Evolutionary conservation across 2,888 invertebrate species (phyloP).

Genomic region (Aphidius colemani): DNA sequence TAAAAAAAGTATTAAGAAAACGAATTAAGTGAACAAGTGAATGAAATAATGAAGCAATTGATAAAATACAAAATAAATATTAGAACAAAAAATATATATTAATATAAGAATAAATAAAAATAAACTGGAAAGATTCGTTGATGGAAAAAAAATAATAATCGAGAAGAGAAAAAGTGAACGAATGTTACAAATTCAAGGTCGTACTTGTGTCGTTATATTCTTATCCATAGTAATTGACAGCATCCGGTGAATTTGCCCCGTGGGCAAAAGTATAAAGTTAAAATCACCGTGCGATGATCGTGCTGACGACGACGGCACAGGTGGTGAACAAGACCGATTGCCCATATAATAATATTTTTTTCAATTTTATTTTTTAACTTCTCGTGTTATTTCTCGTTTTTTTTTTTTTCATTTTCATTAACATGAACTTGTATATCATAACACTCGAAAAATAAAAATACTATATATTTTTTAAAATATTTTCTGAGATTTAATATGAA

Average conservation of each 20-base stretch:
- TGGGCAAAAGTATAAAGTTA: conserved; percentile 2
- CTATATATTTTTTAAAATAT: not conserved
- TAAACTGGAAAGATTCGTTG: not conserved
- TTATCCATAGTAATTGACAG: conserved; percentile 36
- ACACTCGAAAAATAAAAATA: too few species aligned
- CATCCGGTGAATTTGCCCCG: conserved; percentile 33
- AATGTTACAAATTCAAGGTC: conserved; percentile 29
- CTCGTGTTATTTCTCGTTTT: not conserved
- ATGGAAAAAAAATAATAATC: conserved; percentile 12
- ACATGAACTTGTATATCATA: too few species aligned
- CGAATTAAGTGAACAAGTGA: not conserved
- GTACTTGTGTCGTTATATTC: conserved; percentile 30
- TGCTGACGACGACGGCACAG: conserved; percentile 3
- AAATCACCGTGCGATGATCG: not conserved
- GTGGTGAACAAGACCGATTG: conserved; percentile 1
- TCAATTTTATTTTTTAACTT: not conserved
- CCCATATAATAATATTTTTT: not conserved
- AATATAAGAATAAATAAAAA: too few species aligned
- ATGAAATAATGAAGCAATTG: not conserved
- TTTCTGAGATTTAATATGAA: not conserved
- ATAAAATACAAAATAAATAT: not conserved
- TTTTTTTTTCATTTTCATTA: too few species aligned
- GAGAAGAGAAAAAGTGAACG: not conserved
- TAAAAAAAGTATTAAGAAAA: not conserved
- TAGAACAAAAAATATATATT: too few species aligned